Evolutionary conservation across 2,797 vertebrate genomes (phyloP).

Genomic region (Spea hammondii): DNA sequence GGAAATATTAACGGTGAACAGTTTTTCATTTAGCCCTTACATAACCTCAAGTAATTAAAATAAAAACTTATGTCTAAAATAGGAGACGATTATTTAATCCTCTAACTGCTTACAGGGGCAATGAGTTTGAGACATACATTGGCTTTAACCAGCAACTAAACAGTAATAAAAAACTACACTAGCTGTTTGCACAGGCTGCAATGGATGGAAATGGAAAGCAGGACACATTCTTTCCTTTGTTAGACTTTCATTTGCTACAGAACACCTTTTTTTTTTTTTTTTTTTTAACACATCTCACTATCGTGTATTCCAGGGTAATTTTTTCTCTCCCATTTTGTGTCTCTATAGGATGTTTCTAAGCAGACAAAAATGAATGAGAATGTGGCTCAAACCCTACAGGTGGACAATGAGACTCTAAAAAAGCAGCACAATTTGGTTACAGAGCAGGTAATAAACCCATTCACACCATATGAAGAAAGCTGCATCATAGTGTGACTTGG

Average conservation of each 20-base stretch:
- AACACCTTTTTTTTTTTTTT: background rate
- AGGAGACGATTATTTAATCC: background rate
- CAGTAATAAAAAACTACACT: no score
- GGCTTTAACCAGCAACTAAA: no score
- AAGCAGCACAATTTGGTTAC: constrained; percentile 71
- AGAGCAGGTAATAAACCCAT: constrained; percentile 67
- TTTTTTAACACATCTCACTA: background rate
- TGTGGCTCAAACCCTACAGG: constrained; percentile 43
- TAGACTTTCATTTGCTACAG: no score
- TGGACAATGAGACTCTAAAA: constrained; percentile 56
- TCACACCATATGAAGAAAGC: no score
- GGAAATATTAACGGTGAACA: constrained; percentile 57
- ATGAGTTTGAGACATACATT: no score
- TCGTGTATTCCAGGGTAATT: background rate
- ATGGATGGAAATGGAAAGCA: no score
- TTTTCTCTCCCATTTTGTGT: background rate
- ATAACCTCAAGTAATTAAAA: no score
- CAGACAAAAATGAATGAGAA: constrained; percentile 24
- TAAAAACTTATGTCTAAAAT: no score
- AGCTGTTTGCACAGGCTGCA: no score
- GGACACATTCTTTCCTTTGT: no score
- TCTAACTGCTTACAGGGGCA: background rate
- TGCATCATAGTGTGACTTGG: no score
- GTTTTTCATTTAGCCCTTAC: background rate
- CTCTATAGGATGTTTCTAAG: constrained; percentile 28